Conservation (phyloP, 2,888 invertebrate species). For the Margaritifera margaritifera region DNA sequence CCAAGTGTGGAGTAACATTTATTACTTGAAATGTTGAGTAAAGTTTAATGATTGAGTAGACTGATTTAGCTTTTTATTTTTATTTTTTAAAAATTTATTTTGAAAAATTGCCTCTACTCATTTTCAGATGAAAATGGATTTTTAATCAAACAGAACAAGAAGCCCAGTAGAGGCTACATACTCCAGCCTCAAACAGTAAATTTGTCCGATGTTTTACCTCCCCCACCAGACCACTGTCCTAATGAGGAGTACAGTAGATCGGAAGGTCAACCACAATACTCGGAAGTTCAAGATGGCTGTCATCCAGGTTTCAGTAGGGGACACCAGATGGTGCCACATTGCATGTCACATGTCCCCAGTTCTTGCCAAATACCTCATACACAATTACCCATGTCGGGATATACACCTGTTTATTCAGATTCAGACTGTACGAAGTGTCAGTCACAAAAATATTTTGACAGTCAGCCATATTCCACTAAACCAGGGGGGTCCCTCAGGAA, state of each 20-base stretch:
- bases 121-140: conserved; percentile 63
- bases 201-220: conserved; percentile 72
- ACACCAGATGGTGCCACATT: conserved; percentile 33
- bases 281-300: conserved; percentile 38
- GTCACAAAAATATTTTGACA: conserved; percentile 43
- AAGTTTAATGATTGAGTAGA: no score
- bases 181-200: conserved; percentile 65
- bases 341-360: conserved; percentile 41
- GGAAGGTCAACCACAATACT: conserved; percentile 32
- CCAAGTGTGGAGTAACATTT: no score
- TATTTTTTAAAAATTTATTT: no score
- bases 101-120: neutral
- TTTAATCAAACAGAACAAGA: conserved; percentile 51
- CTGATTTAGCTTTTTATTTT: no score
- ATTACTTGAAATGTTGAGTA: no score
- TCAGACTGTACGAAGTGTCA: conserved; percentile 51
- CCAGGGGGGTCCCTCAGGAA: conserved; percentile 17
- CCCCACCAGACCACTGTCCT: conserved; percentile 73
- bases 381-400: conserved; percentile 35
- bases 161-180: conserved; percentile 38
- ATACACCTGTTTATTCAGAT: conserved; percentile 50
- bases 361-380: conserved; percentile 62
- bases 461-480: conserved; percentile 29
- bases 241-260: conserved; percentile 64
- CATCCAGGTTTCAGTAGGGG: conserved; percentile 53